A percentile compares a stretch with the other conserved stretches of the same genome.
phyloP scores from a whole-genome alignment of 2,113 vertebrate species.

The Nesogale talazaci region DNA sequence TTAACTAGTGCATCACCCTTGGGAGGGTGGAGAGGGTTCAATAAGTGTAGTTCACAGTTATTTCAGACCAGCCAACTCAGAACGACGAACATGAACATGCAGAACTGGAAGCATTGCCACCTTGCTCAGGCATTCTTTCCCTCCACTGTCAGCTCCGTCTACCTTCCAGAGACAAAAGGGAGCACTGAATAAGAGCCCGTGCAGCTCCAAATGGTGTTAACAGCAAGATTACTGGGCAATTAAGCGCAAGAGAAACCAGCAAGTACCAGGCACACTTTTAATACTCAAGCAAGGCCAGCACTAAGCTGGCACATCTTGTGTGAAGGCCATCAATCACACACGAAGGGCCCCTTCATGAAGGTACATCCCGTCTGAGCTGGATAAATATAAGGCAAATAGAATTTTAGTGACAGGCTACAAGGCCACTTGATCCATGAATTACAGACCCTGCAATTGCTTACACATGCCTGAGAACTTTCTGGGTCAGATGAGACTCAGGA shows the following conservation, averaged over 20 bases:
- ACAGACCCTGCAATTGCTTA: slow-evolving; percentile 46
- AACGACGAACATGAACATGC: background rate
- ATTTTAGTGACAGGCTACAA: slow-evolving; percentile 61
- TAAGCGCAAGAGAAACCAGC: slow-evolving; percentile 37
- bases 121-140: background rate
- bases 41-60: background rate
- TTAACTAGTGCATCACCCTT: background rate
- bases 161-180: background rate
- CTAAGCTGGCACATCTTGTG: slow-evolving; percentile 49
- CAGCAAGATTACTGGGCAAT: background rate
- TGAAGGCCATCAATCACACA: slow-evolving; percentile 56
- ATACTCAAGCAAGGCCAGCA: slow-evolving; percentile 40
- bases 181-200: background rate
- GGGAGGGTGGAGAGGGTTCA: background rate
- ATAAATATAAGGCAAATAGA: slow-evolving; percentile 59
- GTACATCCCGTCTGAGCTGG: background rate
- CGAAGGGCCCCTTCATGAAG: background rate
- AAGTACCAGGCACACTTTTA: background rate
- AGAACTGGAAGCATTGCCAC: background rate
- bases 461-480: slow-evolving; percentile 28
- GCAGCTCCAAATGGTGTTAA: background rate
- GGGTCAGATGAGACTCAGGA: slow-evolving; percentile 24
- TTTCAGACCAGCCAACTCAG: background rate
- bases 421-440: slow-evolving; percentile 63
- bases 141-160: background rate